Base-by-base conservation (phyloP, 2,113 vertebrate species). In the Syrrhaptes paradoxus region DNA sequence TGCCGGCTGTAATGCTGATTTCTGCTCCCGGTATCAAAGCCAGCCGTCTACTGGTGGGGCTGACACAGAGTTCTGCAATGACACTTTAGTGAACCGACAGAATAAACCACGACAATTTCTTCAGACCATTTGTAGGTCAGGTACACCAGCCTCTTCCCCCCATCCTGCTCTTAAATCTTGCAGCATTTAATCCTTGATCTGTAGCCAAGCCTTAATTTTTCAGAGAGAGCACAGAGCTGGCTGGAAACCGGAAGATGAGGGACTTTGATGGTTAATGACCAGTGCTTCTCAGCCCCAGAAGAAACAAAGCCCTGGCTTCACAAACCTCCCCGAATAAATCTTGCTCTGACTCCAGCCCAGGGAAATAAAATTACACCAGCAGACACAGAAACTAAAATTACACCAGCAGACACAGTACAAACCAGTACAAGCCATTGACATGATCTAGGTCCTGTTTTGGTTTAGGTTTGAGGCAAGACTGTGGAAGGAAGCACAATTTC, bases 191-290 rank as follows among this genome's bases (percentile, higher is more conserved):
- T 78, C 65, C 86, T 92, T 88, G 73, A 87, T 92, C 73, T 95
- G 61, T 57, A 89, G 76, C 49, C 66, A 82, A 88, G 49, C 58
- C 83, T 90, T 93, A 90, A 89, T 84, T 94, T 90, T 94, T 68
- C 65, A 45, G 51, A 73, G 54, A 52, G 31, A 77, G 43, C 2
- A 3, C n/a, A 29, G 85, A 84, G 52, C 79, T 81, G 83, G 48
- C 55, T 81, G 57, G 61, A 90, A 92, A 65, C 2, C 0, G 7
- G 73, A 88, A 88, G 41, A 57, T 0, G 2, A 81, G 14, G 65
- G 49, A 43, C 73, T 95, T 90, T 78, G 76, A 84, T 93, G 80
- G 88, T 87, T 96, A 90, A 96, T 89, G 90, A 21, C 71, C 83
- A 75, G n/a, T 41, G 61, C 55, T 84, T 38, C 83, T 75, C 72